Evolutionary conservation across 2,888 invertebrate species (phyloP).

Genomic region (Euplexia lucipara): DNA sequence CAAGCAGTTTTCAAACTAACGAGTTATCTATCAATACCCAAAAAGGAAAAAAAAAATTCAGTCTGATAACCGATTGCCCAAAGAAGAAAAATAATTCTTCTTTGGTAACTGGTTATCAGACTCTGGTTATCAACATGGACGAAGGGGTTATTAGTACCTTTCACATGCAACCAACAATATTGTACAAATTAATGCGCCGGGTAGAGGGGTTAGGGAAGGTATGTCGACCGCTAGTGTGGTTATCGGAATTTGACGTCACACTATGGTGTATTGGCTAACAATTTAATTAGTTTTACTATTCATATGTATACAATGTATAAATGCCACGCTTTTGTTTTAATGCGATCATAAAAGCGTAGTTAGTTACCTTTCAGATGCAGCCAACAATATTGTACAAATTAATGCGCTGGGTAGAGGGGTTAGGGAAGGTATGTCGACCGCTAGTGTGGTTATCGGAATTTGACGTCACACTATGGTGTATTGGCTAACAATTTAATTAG

Average conservation of each 20-base stretch:
- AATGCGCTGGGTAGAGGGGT: neutral
- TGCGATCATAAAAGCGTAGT: neutral
- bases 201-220: neutral
- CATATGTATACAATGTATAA: too few species aligned
- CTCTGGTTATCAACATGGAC: too few species aligned
- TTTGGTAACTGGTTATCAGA: too few species aligned
- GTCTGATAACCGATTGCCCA: too few species aligned
- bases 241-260: neutral
- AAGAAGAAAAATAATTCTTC: too few species aligned
- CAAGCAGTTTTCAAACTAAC: too few species aligned
- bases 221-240: slow-evolving; percentile 12
- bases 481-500: slow-evolving; percentile 11
- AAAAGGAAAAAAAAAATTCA: too few species aligned
- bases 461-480: neutral
- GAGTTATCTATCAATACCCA: too few species aligned
- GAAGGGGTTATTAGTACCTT: slow-evolving; percentile 4
- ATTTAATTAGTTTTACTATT: slow-evolving; percentile 12
- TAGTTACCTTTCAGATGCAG: slow-evolving; percentile 7
- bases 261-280: neutral
- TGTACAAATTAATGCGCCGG: slow-evolving; percentile 7
- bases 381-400: slow-evolving; percentile 9
- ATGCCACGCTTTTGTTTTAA: neutral
- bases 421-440: neutral
- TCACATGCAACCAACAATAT: slow-evolving; percentile 1
- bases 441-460: slow-evolving; percentile 9